Evolutionary conservation across 2,888 invertebrate species (phyloP).

Genomic region (Pammene aurita): DNA sequence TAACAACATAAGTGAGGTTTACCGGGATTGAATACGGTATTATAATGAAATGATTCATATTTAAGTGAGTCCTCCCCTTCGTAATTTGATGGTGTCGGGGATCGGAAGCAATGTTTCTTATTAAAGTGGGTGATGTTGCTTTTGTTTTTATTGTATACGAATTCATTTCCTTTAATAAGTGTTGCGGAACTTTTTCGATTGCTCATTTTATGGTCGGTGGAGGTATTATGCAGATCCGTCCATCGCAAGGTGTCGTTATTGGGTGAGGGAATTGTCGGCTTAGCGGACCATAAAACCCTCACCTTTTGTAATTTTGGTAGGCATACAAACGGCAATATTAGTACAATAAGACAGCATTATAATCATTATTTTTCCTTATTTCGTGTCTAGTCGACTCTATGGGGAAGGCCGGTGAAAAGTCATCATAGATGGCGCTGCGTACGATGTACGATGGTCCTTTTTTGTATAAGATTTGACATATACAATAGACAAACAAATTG

Average conservation of each 20-base stretch:
- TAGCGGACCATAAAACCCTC: not conserved
- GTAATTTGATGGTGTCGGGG: slow-evolving; percentile 78
- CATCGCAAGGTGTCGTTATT: slow-evolving; percentile 21
- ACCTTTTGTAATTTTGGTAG: not conserved
- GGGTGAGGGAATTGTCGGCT: slow-evolving; percentile 7
- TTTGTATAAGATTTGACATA: no score
- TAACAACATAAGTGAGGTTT: slow-evolving; percentile 81
- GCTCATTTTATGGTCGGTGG: slow-evolving; percentile 31
- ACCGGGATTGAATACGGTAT: slow-evolving; percentile 82
- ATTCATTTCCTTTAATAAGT: slow-evolving; percentile 44
- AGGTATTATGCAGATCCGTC: slow-evolving; percentile 18
- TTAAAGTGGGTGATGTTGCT: slow-evolving; percentile 79
- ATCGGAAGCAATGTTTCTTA: slow-evolving; percentile 81
- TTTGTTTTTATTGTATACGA: slow-evolving; percentile 66
- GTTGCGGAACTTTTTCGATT: slow-evolving; percentile 48
- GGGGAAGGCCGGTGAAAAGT: no score
- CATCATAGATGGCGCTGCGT: no score
- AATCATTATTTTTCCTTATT: no score
- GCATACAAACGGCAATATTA: not conserved
- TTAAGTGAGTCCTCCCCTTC: slow-evolving; percentile 82
- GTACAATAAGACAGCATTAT: no score
- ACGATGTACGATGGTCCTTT: no score
- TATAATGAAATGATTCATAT: slow-evolving; percentile 84
- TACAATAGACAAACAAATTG: no score
- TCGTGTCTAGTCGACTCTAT: no score